Evolutionary conservation across 1,140 invertebrate species (phyloP).

Genomic region (Aphelenchoides avenae): DNA sequence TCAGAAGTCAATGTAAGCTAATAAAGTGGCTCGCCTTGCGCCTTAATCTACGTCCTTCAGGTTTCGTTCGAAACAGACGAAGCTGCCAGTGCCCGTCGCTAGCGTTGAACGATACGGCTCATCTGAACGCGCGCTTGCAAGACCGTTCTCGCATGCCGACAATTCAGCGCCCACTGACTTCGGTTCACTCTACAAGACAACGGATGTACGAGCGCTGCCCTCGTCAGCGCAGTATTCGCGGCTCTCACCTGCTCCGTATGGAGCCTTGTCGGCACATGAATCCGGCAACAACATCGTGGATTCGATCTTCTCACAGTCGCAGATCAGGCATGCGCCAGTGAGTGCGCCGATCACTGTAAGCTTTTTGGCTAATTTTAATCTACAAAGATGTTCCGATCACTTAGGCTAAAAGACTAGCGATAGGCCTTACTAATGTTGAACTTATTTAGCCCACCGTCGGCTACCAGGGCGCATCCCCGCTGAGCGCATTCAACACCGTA

Average conservation of each 20-base stretch:
- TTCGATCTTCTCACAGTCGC: slow-evolving; percentile 49
- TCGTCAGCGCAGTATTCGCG: slow-evolving; percentile 27
- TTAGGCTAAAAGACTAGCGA: slow-evolving; percentile 7
- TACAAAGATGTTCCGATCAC: slow-evolving; percentile 9
- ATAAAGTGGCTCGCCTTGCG: too few relatives aligned
- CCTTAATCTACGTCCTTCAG: too few relatives aligned
- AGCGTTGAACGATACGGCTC: too few relatives aligned
- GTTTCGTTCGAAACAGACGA: too few relatives aligned
- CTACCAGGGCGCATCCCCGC: slow-evolving; percentile 13
- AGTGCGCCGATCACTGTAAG: slow-evolving; percentile 29
- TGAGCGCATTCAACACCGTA: slow-evolving; percentile 11
- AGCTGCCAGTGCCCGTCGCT: too few relatives aligned
- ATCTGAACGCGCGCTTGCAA: too few relatives aligned
- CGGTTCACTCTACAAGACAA: too few relatives aligned
- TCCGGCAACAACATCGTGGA: slow-evolving; percentile 50
- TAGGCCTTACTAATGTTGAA: slow-evolving; percentile 30
- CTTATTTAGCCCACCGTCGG: background rate
- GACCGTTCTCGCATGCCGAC: too few relatives aligned
- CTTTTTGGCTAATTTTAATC: slow-evolving; percentile 15
- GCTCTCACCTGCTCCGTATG: slow-evolving; percentile 23
- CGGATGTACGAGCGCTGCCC: too few relatives aligned
- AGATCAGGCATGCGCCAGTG: slow-evolving; percentile 13
- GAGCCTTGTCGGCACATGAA: slow-evolving; percentile 20
- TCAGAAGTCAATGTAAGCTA: too few relatives aligned
- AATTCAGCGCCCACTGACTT: too few relatives aligned